phyloP scores from a whole-genome alignment of 2,797 vertebrate genomes.

The Petrocephalus schoutedeni region DNA sequence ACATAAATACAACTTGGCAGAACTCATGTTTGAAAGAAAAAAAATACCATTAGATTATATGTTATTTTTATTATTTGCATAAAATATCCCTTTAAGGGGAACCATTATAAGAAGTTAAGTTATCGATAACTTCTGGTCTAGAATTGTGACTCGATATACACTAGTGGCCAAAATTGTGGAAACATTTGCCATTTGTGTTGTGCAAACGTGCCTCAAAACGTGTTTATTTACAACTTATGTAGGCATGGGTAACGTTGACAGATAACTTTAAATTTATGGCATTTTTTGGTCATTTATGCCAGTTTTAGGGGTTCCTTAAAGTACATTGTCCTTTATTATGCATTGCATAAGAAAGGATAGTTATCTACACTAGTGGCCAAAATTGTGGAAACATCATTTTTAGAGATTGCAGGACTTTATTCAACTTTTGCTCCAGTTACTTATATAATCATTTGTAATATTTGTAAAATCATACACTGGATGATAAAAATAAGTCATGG shows the following conservation, averaged over 20 bases:
- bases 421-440: too few relatives aligned
- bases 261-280: background rate
- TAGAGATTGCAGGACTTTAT: too few relatives aligned
- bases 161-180: too few relatives aligned
- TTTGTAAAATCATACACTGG: too few relatives aligned
- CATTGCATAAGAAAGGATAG: background rate
- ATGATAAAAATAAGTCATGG: too few relatives aligned
- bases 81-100: background rate
- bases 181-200: background rate
- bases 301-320: background rate
- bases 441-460: too few relatives aligned
- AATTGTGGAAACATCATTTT: too few relatives aligned
- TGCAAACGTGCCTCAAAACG: background rate
- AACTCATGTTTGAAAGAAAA: too few relatives aligned
- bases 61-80: background rate
- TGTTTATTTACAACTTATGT: background rate
- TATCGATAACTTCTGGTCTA: background rate
- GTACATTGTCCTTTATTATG: background rate
- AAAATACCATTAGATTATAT: too few relatives aligned
- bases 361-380: too few relatives aligned
- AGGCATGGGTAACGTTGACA: background rate
- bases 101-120: background rate
- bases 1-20: too few relatives aligned
- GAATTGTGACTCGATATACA: background rate
- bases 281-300: background rate